Percentiles rank a stretch among this genome's conserved stretches.
Conservation (phyloP, 2,888 invertebrate genomes). For the Pyrrhosoma nymphula region DNA sequence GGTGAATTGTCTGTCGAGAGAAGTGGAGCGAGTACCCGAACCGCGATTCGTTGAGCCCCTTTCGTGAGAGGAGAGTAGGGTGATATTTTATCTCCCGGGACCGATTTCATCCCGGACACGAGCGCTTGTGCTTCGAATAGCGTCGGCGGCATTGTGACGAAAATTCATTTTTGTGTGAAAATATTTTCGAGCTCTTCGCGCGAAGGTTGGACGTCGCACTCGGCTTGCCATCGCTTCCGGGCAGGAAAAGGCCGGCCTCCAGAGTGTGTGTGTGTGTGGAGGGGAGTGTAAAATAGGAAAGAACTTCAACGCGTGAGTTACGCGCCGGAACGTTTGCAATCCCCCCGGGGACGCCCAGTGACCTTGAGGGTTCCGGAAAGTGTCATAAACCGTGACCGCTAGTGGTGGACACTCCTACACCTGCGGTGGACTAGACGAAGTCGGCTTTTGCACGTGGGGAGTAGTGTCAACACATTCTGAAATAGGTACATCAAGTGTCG, state of each 20-base stretch:
- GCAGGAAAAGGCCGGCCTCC: neutral
- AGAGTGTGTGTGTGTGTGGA: neutral
- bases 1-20: neutral
- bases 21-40: neutral
- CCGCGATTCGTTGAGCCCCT: neutral
- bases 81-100: neutral
- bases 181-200: neutral
- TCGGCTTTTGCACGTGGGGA: neutral
- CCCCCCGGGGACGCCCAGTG: neutral
- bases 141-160: neutral
- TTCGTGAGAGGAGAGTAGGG: neutral
- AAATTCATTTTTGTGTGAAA: neutral
- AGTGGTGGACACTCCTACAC: neutral
- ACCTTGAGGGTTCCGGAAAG: neutral
- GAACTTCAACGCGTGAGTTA: conserved; percentile 16
- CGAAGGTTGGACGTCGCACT: neutral
- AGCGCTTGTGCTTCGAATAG: neutral
- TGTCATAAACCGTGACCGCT: neutral
- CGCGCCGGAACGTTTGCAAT: neutral
- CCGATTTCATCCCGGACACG: neutral
- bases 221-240: neutral
- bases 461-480: too few relatives aligned
- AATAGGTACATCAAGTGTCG: neutral
- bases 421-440: neutral
- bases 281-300: neutral